Conservation (phyloP, 2,888 invertebrate genomes). For the Andricus curvator region DNA sequence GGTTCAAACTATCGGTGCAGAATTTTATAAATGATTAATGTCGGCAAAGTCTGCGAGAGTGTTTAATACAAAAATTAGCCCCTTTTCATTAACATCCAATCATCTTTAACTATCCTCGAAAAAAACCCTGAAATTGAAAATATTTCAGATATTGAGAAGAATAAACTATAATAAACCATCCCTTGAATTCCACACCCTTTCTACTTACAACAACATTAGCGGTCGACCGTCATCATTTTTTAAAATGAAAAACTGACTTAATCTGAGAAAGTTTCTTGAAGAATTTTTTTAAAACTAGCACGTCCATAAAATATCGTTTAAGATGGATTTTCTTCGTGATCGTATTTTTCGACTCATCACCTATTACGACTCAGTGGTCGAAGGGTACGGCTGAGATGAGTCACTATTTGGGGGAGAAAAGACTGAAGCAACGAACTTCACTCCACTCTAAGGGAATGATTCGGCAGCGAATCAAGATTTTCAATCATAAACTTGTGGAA, state of each 20-base stretch:
- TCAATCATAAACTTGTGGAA: not conserved
- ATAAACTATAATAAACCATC: not conserved
- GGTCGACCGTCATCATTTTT: not conserved
- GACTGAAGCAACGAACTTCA: slow-evolving; percentile 17
- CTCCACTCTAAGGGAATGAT: slow-evolving; percentile 20
- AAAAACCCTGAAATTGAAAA: no score
- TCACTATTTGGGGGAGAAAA: slow-evolving; percentile 23
- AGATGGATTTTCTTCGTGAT: slow-evolving; percentile 15
- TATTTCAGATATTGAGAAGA: no score
- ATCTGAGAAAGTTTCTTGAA: not conserved
- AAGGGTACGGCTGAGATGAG: slow-evolving; percentile 19
- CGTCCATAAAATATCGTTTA: slow-evolving; percentile 24
- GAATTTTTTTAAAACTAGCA: not conserved
- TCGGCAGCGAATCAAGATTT: slow-evolving; percentile 22
- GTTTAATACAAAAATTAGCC: no score
- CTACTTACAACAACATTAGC: not conserved
- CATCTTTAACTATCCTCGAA: no score
- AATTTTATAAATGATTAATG: no score
- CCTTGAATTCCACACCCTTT: not conserved
- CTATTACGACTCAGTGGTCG: slow-evolving; percentile 23
- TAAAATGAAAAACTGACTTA: not conserved
- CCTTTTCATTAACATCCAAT: no score
- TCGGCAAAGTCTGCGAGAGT: no score
- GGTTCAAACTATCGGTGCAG: no score
- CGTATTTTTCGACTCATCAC: slow-evolving; percentile 27